Percentiles rank a stretch among this genome's conserved stretches.
Conservation (phyloP, 1,140 invertebrate genomes). For the Probaryconus sp. region DNA sequence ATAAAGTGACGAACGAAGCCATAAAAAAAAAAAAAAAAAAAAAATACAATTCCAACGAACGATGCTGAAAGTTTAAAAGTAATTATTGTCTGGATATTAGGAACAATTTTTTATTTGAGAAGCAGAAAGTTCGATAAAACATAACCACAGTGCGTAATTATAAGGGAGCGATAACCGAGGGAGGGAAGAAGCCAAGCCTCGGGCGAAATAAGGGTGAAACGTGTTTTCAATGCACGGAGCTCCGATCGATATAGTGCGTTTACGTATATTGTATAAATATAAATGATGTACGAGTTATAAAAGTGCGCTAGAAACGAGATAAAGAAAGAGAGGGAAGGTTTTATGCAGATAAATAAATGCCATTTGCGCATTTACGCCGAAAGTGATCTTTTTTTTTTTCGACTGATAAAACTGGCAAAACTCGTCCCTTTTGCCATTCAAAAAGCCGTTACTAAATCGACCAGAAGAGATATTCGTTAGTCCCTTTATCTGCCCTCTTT, state of each 20-base stretch:
- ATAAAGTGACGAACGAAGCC: too few species aligned
- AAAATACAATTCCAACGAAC: too few species aligned
- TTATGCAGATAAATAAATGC: slow-evolving; percentile 20
- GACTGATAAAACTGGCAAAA: not conserved
- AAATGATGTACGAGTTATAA: slow-evolving; percentile 39
- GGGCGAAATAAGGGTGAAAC: slow-evolving; percentile 41
- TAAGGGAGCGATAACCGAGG: slow-evolving; percentile 44
- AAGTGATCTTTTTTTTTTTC: not conserved
- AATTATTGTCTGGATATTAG: slow-evolving; percentile 9
- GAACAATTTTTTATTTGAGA: slow-evolving; percentile 37
- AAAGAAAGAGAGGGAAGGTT: too few species aligned
- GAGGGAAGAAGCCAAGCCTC: slow-evolving; percentile 47
- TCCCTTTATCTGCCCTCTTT: too few species aligned
- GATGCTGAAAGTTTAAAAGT: too few species aligned
- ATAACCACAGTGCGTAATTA: slow-evolving; percentile 52
- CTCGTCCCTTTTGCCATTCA: not conserved
- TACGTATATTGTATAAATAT: slow-evolving; percentile 39
- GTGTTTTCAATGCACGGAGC: slow-evolving; percentile 38
- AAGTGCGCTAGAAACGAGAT: slow-evolving; percentile 12
- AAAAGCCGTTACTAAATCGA: not conserved
- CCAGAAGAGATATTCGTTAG: too few species aligned
- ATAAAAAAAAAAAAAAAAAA: too few species aligned
- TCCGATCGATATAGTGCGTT: slow-evolving; percentile 51
- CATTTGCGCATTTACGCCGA: slow-evolving; percentile 18
- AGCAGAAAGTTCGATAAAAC: slow-evolving; percentile 40